phyloP scores from a whole-genome alignment of 2,888 invertebrate species.

The Tipula unca region DNA sequence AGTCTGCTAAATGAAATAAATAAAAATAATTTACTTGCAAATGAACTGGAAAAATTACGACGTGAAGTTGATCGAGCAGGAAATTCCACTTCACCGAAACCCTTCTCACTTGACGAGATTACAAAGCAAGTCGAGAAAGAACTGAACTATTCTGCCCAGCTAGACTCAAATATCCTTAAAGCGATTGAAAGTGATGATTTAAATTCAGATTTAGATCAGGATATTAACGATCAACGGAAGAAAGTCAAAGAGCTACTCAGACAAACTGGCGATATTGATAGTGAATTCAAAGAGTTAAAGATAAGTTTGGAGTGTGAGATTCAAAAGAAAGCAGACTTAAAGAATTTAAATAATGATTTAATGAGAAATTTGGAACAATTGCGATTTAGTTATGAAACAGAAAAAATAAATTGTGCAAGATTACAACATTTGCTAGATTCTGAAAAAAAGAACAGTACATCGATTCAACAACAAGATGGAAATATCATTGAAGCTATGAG shows the following conservation, averaged over 20 bases:
- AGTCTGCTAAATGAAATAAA: slow-evolving; percentile 47
- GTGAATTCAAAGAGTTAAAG: slow-evolving; percentile 37
- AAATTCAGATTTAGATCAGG: slow-evolving; percentile 35
- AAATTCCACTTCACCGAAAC: slow-evolving; percentile 32
- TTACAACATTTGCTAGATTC: slow-evolving; percentile 50
- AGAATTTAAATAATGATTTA: slow-evolving; percentile 23
- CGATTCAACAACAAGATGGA: slow-evolving; percentile 54
- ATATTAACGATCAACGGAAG: slow-evolving; percentile 30
- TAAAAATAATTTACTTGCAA: slow-evolving; percentile 36
- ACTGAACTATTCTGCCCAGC: slow-evolving; percentile 50
- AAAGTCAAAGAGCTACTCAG: slow-evolving; percentile 16
- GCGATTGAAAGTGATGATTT: slow-evolving; percentile 46
- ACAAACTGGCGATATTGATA: slow-evolving; percentile 18
- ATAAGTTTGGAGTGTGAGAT: slow-evolving; percentile 35
- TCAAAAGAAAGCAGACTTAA: slow-evolving; percentile 33
- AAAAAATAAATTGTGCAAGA: slow-evolving; percentile 47
- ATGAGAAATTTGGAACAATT: slow-evolving; percentile 40
- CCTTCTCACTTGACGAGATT: slow-evolving; percentile 46
- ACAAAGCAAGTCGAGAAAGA: slow-evolving; percentile 50
- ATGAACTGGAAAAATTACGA: slow-evolving; percentile 35
- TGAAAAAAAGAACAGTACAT: slow-evolving; percentile 49
- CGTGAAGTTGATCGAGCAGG: slow-evolving; percentile 33
- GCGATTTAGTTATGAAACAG: slow-evolving; percentile 43
- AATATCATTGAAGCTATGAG: slow-evolving; percentile 57
- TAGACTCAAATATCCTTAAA: slow-evolving; percentile 50